phyloP scores from a whole-genome alignment of 2,888 invertebrate species.

The Amiota mariae region DNA sequence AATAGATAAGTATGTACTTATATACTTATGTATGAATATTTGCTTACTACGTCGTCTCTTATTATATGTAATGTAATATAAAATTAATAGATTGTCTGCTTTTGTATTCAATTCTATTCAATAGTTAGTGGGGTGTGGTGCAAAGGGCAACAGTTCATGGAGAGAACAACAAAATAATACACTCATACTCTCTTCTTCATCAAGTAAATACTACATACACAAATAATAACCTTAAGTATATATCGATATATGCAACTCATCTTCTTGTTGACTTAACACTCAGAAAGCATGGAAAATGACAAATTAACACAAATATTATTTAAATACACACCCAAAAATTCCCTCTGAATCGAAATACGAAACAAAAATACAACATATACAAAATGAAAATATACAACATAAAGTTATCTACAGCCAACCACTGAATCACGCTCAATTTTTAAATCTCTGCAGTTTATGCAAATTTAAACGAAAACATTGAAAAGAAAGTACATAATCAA shows the following conservation, averaged over 20 bases:
- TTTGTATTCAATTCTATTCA: too few relatives aligned
- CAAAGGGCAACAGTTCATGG: too few relatives aligned
- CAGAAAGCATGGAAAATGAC: too few relatives aligned
- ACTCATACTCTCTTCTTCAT: background rate
- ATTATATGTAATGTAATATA: too few relatives aligned
- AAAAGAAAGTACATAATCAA: background rate
- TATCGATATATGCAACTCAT: too few relatives aligned
- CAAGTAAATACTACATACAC: background rate
- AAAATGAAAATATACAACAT: background rate
- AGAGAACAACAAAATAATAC: background rate
- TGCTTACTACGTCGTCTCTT: too few relatives aligned
- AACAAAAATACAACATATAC: background rate
- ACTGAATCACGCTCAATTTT: background rate
- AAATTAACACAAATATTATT: background rate
- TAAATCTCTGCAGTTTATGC: constrained; percentile 13
- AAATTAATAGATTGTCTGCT: too few relatives aligned
- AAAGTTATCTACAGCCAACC: background rate
- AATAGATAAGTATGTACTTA: background rate
- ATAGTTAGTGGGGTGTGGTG: too few relatives aligned
- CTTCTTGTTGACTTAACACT: too few relatives aligned
- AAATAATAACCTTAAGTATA: too few relatives aligned
- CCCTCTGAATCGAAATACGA: background rate
- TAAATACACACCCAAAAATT: background rate
- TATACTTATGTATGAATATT: background rate
- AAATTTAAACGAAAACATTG: background rate